Evolutionary conservation across 2,888 invertebrate genomes (phyloP), one percentile per base, ranked within the genome.

Genomic region (Drosophila limbata): DNA sequence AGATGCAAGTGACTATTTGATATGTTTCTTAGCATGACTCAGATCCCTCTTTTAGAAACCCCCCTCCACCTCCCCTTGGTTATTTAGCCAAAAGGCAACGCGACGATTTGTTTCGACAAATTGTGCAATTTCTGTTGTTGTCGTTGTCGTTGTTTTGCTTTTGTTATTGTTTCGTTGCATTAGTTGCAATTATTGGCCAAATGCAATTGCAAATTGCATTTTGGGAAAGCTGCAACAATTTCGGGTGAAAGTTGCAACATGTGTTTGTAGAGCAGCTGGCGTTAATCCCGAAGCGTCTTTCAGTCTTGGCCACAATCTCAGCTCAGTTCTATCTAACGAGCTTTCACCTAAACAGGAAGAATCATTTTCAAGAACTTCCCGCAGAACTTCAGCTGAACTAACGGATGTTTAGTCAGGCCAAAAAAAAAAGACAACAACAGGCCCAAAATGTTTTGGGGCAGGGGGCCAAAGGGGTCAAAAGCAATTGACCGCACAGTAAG

Each of bases 121-220:
- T 86, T 84, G 84, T 84, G 85, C 84, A 84, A 84, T 86, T 82
- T 81, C 60, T 25, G 66, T 70, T 70, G 28, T 55, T 31, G 40
- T 31, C 31, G 53, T 50, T 62, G 50, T 59, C 57, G 52, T 69
- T 77, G 70, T 44, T 59, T 57, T 60, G 51, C 62, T 64, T 57
- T 68, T 78, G 69, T 64, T 72, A 64, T 68, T 72, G 75, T 72
- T 69, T 69, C 61, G 67, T 72, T 73, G 71, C 76, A 84, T 79
- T 84, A 72, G 82, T 73, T 87, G 84, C 87, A 85, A 80, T 85
- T 77, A 87, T 85, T 87, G 86, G 82, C 82, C 71, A 79, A 85
- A 80, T 72, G 51, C 82, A 82, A 84, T 85, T 87, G 84, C 82
- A 80, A 84, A 86, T 86, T 84, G 81, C 81, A 84, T 77, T 84